These are phyloP conservation scores for Cardiocondyla obscurior DNA, from an alignment of 1,140 invertebrate species.

Conservation along the genomic window DNA sequence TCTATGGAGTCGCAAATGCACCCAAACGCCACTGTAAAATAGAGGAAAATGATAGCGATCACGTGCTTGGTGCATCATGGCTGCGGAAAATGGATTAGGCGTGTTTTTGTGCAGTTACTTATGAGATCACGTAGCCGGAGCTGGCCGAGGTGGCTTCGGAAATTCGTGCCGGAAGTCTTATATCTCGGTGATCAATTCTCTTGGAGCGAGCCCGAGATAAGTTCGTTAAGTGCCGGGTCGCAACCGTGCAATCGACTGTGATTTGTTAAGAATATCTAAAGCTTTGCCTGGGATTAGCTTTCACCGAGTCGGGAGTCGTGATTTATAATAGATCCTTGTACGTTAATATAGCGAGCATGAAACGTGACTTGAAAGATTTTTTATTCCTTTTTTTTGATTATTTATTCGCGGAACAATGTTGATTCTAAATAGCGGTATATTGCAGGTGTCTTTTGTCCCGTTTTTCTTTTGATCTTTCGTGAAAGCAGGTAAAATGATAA, in stretches of 20 bases:
- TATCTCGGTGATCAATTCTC: slow-evolving; percentile 66
- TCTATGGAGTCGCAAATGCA: slow-evolving; percentile 28
- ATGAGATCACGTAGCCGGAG: slow-evolving; percentile 45
- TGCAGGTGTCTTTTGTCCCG: background rate
- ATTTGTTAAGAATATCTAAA: slow-evolving; percentile 65
- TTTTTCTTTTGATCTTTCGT: background rate
- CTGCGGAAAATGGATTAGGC: slow-evolving; percentile 66
- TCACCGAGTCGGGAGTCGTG: slow-evolving; percentile 37
- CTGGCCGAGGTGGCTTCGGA: slow-evolving; percentile 45
- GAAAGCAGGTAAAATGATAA: background rate
- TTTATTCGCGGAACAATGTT: background rate
- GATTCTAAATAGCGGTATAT: background rate
- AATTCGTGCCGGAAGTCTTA: slow-evolving; percentile 65
- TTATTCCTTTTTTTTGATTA: slow-evolving; percentile 20
- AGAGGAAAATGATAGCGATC: slow-evolving; percentile 56
- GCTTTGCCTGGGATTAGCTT: slow-evolving; percentile 53
- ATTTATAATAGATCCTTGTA: slow-evolving; percentile 25
- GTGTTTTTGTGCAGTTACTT: slow-evolving; percentile 71
- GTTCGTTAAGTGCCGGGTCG: slow-evolving; percentile 61
- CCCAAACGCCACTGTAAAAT: background rate
- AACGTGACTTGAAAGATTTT: slow-evolving; percentile 16
- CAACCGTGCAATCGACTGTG: slow-evolving; percentile 64
- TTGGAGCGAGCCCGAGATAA: slow-evolving; percentile 59
- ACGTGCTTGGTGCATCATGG: slow-evolving; percentile 10
- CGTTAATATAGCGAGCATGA: slow-evolving; percentile 36